Evolutionary conservation across 2,797 vertebrate genomes (phyloP).

Genomic region (Paramormyrops hopkinsi): DNA sequence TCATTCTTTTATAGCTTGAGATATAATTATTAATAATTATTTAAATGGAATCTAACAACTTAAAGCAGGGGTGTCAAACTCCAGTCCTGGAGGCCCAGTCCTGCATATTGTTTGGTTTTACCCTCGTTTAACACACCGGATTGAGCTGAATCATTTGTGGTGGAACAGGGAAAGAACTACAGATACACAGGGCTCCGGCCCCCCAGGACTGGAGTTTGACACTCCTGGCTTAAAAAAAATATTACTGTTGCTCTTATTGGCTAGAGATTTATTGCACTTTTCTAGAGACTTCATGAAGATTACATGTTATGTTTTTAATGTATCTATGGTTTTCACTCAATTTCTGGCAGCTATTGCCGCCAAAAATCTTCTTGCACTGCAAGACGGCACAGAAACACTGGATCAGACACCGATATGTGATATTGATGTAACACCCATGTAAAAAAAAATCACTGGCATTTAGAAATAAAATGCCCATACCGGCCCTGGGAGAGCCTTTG

Average conservation of each 20-base stretch:
- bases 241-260: not conserved
- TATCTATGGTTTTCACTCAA: not conserved
- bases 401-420: not conserved
- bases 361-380: not conserved
- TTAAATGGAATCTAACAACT: not conserved
- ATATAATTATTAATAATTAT: not conserved
- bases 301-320: not conserved
- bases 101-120: too few species aligned
- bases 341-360: not conserved
- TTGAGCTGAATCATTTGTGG: too few species aligned
- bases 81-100: too few species aligned
- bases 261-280: not conserved
- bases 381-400: not conserved
- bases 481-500: conserved; percentile 55
- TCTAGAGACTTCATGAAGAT: not conserved
- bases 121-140: too few species aligned
- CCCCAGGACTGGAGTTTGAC: too few species aligned
- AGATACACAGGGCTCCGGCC: too few species aligned
- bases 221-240: too few species aligned
- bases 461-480: conserved; percentile 32
- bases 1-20: not conserved
- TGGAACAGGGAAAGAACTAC: too few species aligned
- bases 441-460: not conserved
- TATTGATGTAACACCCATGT: not conserved
- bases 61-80: not conserved